Evolutionary conservation across 2,113 vertebrate genomes (phyloP).

Genomic region (Polyodon spathula): DNA sequence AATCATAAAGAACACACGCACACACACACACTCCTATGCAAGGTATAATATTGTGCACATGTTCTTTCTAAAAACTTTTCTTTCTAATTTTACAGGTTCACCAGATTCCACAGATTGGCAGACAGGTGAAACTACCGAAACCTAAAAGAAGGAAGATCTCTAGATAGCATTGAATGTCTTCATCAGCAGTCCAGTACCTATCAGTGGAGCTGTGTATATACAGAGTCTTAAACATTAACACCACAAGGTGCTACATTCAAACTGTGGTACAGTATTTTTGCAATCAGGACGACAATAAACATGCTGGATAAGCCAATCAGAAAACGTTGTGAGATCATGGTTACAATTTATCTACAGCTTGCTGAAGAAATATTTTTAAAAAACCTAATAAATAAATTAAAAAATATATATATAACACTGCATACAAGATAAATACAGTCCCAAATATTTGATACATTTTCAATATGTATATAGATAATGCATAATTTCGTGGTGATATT

Average conservation of each 20-base stretch:
- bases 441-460: constrained; percentile 99
- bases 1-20: too few species aligned
- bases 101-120: constrained; percentile 85
- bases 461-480: constrained; percentile 96
- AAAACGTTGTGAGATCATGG: constrained; percentile 58
- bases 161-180: constrained; percentile 95
- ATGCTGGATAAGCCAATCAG: constrained; percentile 70
- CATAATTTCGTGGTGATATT: constrained; percentile 92
- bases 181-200: constrained; percentile 54
- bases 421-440: constrained; percentile 91
- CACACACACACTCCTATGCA: too few species aligned
- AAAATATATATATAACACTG: constrained; percentile 58
- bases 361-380: constrained; percentile 79
- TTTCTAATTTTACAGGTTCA: constrained; percentile 55
- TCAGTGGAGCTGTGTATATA: constrained; percentile 46
- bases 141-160: constrained; percentile 98
- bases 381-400: constrained; percentile 71
- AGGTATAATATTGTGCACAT: too few species aligned
- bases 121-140: constrained; percentile 91
- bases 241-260: constrained; percentile 60
- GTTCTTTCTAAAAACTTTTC: constrained; percentile 4
- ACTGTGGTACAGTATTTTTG: constrained; percentile 53
- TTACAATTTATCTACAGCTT: constrained; percentile 76
- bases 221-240: constrained; percentile 47
- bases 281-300: constrained; percentile 51